phyloP scores from a whole-genome alignment of 2,888 invertebrate genomes.

The Hirtodrosophila histrioides region DNA sequence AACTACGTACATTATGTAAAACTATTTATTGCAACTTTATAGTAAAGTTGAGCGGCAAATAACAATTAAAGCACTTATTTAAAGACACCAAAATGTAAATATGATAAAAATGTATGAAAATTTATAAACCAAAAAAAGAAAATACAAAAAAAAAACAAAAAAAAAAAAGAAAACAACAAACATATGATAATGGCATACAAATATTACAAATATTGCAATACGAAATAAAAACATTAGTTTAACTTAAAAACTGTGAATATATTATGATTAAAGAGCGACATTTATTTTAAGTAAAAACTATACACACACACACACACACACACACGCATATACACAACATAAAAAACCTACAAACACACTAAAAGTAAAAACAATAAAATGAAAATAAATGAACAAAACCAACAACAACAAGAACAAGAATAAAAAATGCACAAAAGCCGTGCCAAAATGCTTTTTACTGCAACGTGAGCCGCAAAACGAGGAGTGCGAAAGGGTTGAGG shows the following conservation, averaged over 20 bases:
- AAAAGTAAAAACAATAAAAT: slow-evolving; percentile 60
- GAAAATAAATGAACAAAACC: slow-evolving; percentile 69
- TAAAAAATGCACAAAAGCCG: slow-evolving; percentile 45
- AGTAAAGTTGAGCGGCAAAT: slow-evolving; percentile 35
- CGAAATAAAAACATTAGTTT: slow-evolving; percentile 56
- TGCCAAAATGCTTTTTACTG: slow-evolving; percentile 76
- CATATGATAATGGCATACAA: slow-evolving; percentile 29
- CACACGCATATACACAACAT: not conserved
- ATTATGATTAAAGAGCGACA: slow-evolving; percentile 70
- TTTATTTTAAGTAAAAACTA: slow-evolving; percentile 69
- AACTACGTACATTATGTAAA: slow-evolving; percentile 16
- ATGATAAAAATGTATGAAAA: slow-evolving; percentile 45
- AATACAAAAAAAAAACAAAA: not conserved
- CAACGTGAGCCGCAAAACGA: slow-evolving; percentile 35
- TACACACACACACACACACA: slow-evolving; percentile 23
- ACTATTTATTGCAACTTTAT: slow-evolving; percentile 39
- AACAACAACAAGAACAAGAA: slow-evolving; percentile 3
- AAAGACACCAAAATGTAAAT: slow-evolving; percentile 60
- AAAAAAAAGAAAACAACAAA: slow-evolving; percentile 6
- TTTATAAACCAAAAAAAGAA: slow-evolving; percentile 17
- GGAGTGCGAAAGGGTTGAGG: not conserved
- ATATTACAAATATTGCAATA: slow-evolving; percentile 30
- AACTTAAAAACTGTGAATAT: slow-evolving; percentile 76
- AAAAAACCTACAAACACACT: slow-evolving; percentile 34
- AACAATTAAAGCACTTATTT: slow-evolving; percentile 41